phyloP scores from a whole-genome alignment of 1,140 invertebrate species.

The Ganaspis sp. region DNA sequence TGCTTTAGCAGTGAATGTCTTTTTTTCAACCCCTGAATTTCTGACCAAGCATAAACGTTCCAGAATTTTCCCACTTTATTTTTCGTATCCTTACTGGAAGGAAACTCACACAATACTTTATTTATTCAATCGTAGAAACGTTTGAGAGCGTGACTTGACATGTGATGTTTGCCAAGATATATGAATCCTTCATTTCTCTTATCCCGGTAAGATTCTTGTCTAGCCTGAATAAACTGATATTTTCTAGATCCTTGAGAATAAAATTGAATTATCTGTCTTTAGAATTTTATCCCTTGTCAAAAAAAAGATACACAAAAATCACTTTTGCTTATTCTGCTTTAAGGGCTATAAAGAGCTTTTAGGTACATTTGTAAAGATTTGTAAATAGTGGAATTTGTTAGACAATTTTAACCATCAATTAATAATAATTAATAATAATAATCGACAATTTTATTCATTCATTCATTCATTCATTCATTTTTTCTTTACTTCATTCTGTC shows the following conservation, averaged over 20 bases:
- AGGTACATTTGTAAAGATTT: too few species aligned
- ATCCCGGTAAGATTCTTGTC: neutral
- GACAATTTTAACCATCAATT: too few species aligned
- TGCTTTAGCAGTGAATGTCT: neutral
- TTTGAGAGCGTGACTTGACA: slow-evolving; percentile 9
- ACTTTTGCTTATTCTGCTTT: too few species aligned
- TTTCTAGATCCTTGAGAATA: neutral
- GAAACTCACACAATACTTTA: slow-evolving; percentile 5
- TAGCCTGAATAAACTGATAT: neutral
- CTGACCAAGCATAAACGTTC: neutral
- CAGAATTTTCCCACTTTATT: neutral
- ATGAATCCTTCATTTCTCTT: slow-evolving; percentile 1
- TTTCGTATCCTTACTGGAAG: neutral
- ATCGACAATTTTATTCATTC: too few species aligned
- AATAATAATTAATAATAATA: too few species aligned
- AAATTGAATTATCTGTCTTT: neutral
- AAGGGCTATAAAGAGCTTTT: too few species aligned
- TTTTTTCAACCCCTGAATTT: slow-evolving; percentile 3
- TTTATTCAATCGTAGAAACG: slow-evolving; percentile 13
- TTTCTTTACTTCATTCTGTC: too few species aligned
- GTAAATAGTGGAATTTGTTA: too few species aligned
- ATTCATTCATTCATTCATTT: too few species aligned
- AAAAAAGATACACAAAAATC: neutral
- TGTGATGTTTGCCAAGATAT: neutral
- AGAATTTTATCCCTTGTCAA: neutral